Evolutionary conservation across 2,888 invertebrate species (phyloP), one percentile per base, ranked within the genome.

Genomic region (Dinocampus coccinellae): DNA sequence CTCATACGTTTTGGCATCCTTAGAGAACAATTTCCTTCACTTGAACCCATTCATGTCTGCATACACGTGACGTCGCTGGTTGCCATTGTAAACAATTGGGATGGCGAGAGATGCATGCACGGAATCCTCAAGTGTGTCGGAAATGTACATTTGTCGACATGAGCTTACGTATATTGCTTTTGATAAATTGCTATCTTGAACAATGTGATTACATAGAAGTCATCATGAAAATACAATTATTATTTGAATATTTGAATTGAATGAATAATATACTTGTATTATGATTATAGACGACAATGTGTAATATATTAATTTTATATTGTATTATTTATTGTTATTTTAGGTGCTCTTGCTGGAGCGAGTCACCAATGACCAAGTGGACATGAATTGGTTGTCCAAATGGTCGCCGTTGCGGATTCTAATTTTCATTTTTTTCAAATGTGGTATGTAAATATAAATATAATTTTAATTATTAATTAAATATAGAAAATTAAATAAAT

Each of bases 321-420:
- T 24, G 26, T 53, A 22, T 60, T 20, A 20, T 42, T 69, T 52
- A 24, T 29, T 3, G 26, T 24, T 4, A 20, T 69, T 36, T 13
- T 64, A 79, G 78, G 75, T 69, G 75, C 76, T 77, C 79, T 76
- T 74, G 75, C 72, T 70, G 77, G 72, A 76, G 76, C 66, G 71
- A 78, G 78, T 77, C 75, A 83, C 84, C 82, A 78, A 86, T 85
- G 87, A 85, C 80, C 82, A 75, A 81, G 82, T 81, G 86, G 87
- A 86, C 82, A 87, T 87, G 87, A 87, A 78, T 84, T 82, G 85
- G 84, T 83, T 80, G 81, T 83, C 81, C 79, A 83, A 80, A 83
- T 85, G 85, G 84, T 82, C 81, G 79, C 81, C 80, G 76, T 76
- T 86, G 80, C 82, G 83, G 83, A 80, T 84, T 80, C 80, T 87